phyloP scores from a whole-genome alignment of 37 sponge, comb jelly and placozoan species.

The Halisarca cf. caerulea region DNA sequence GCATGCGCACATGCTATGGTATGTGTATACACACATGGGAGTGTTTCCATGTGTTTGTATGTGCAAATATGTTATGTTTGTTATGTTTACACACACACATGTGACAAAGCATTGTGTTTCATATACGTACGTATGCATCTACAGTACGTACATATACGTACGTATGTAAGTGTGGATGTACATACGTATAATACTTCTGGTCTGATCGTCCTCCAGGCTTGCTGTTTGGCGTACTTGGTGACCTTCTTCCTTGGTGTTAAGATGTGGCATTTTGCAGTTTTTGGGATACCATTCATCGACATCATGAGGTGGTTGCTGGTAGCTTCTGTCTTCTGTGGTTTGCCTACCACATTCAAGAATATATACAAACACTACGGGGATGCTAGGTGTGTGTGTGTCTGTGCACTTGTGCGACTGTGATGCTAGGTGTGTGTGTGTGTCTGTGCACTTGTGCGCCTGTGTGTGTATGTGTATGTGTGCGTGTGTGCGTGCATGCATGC shows the following conservation, averaged over 20 bases:
- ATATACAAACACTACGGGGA: conserved; percentile 39
- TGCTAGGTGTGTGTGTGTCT: conserved; percentile 19
- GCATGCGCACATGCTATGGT: too few relatives aligned
- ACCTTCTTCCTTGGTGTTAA: conserved; percentile 59
- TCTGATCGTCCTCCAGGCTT: conserved; percentile 44
- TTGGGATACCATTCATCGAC: not conserved
- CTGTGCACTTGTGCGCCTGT: not conserved
- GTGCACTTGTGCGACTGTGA: too few relatives aligned
- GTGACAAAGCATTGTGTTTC: not conserved
- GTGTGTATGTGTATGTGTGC: conserved; percentile 21
- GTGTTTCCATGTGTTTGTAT: too few relatives aligned
- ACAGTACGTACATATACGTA: too few relatives aligned
- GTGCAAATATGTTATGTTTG: too few relatives aligned
- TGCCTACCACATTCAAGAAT: conserved; percentile 55
- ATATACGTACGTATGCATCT: not conserved
- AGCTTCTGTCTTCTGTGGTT: conserved; percentile 18
- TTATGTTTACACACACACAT: too few relatives aligned
- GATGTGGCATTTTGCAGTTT: conserved; percentile 62
- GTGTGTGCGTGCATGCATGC: not conserved
- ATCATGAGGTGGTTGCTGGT: conserved; percentile 52
- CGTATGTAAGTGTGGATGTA: too few relatives aligned
- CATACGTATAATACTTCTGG: not conserved
- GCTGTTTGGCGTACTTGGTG: conserved; percentile 51
- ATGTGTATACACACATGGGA: too few relatives aligned
- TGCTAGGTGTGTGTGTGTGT: not conserved